phyloP scores from a whole-genome alignment of 2,888 invertebrate genomes.

The Tipula confusa region DNA sequence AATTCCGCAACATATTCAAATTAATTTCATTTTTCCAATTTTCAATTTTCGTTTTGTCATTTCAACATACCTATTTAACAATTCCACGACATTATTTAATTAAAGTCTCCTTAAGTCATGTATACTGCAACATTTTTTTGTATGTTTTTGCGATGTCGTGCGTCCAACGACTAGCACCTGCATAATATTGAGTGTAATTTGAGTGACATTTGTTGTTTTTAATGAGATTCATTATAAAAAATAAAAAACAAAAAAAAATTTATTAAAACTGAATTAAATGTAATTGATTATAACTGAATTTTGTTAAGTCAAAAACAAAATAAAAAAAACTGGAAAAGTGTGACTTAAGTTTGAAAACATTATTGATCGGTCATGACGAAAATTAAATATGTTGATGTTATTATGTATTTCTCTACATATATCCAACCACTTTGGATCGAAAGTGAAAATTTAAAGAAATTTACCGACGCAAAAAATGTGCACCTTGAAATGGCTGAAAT shows the following conservation, averaged over 20 bases:
- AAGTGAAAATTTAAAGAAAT: conserved; percentile 5
- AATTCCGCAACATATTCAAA: not conserved
- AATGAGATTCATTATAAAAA: not conserved
- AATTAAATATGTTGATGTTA: not conserved
- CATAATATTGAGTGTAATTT: not conserved
- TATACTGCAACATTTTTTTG: not conserved
- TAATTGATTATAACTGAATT: conserved; percentile 20
- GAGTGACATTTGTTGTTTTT: conserved; percentile 21
- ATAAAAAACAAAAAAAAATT: no score
- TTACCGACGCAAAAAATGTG: not conserved
- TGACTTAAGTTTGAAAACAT: not conserved
- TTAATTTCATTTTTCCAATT: not conserved
- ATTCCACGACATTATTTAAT: not conserved
- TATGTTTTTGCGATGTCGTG: not conserved
- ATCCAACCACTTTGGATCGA: not conserved
- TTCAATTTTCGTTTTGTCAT: not conserved
- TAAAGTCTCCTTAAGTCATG: not conserved
- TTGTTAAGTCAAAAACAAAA: no score
- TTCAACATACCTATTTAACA: not conserved
- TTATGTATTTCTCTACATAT: no score
- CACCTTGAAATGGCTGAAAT: not conserved
- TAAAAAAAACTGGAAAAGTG: not conserved
- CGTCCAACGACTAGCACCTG: not conserved
- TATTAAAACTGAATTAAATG: not conserved
- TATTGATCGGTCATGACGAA: not conserved